Percentiles rank a stretch among this genome's conserved stretches.
These are phyloP conservation scores for Zaprionus capensis DNA, from an alignment of 1,140 invertebrate species.

Conservation along the genomic window DNA sequence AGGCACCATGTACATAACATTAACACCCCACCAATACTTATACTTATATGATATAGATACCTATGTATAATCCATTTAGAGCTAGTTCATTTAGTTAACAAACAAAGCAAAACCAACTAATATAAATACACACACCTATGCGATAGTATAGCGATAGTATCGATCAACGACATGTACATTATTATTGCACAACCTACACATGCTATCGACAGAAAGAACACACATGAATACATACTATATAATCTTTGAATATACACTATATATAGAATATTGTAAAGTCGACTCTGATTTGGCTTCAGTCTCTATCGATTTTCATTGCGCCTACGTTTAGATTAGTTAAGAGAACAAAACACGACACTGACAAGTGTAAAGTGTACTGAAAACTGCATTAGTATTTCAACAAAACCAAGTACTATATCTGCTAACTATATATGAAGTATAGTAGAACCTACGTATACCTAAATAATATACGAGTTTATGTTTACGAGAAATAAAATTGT, in stretches of 20 bases:
- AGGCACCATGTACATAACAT: slow-evolving; percentile 58
- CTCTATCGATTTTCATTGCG: slow-evolving; percentile 20
- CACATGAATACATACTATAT: slow-evolving; percentile 6
- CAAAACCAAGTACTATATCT: slow-evolving; percentile 47
- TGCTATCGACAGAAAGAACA: slow-evolving; percentile 14
- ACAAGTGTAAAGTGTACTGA: slow-evolving; percentile 22
- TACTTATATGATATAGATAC: slow-evolving; percentile 33
- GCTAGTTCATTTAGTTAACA: slow-evolving; percentile 40
- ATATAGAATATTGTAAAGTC: slow-evolving; percentile 8
- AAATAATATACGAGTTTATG: slow-evolving; percentile 31
- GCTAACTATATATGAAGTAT: slow-evolving; percentile 33
- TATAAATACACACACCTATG: slow-evolving; percentile 18
- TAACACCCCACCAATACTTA: slow-evolving; percentile 53
- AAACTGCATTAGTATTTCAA: slow-evolving; percentile 51
- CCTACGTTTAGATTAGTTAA: slow-evolving; percentile 51
- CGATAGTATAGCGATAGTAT: slow-evolving; percentile 15
- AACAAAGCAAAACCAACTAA: slow-evolving; percentile 29
- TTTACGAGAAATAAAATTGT: slow-evolving; percentile 48
- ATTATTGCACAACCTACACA: slow-evolving; percentile 32
- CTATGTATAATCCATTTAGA: slow-evolving; percentile 7
- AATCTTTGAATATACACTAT: slow-evolving; percentile 11
- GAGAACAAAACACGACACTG: neutral
- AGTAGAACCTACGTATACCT: slow-evolving; percentile 40
- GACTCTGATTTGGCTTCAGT: slow-evolving; percentile 20
- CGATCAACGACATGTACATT: slow-evolving; percentile 37